Evolutionary conservation across 2,113 vertebrate genomes (phyloP).

Genomic region (Daubentonia madagascariensis): DNA sequence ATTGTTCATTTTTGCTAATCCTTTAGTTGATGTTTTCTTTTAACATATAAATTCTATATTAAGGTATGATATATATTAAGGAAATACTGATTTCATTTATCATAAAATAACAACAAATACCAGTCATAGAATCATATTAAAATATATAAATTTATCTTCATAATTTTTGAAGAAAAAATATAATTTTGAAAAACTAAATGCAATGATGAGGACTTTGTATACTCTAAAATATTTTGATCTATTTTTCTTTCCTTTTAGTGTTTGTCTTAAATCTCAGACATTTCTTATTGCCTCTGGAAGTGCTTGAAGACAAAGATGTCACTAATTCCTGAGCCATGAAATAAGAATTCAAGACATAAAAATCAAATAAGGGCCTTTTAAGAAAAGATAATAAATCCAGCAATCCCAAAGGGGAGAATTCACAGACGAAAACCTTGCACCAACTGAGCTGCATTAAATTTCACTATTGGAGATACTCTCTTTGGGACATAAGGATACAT

Average conservation of each 20-base stretch:
- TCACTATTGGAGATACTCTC: not conserved
- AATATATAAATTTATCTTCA: not conserved
- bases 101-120: not conserved
- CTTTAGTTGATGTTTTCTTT: not conserved
- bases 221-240: not conserved
- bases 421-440: not conserved
- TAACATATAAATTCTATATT: not conserved
- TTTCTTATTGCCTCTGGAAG: not conserved
- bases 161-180: constrained; percentile 5
- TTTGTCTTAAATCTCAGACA: not conserved
- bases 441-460: not conserved
- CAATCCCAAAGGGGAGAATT: not conserved
- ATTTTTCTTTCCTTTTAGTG: not conserved
- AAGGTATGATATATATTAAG: not conserved
- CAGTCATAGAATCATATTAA: not conserved
- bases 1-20: not conserved
- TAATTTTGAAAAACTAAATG: not conserved
- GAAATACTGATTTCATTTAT: not conserved
- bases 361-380: not conserved
- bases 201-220: not conserved
- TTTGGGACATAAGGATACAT: not conserved
- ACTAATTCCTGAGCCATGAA: constrained; percentile 9
- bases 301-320: not conserved
- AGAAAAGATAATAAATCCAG: not conserved
- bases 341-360: constrained; percentile 40